A percentile compares a stretch with the other conserved stretches of the same genome.
These are phyloP conservation scores for Zootermopsis nevadensis DNA, from an alignment of 2,888 invertebrate species.

Conservation along the genomic window DNA sequence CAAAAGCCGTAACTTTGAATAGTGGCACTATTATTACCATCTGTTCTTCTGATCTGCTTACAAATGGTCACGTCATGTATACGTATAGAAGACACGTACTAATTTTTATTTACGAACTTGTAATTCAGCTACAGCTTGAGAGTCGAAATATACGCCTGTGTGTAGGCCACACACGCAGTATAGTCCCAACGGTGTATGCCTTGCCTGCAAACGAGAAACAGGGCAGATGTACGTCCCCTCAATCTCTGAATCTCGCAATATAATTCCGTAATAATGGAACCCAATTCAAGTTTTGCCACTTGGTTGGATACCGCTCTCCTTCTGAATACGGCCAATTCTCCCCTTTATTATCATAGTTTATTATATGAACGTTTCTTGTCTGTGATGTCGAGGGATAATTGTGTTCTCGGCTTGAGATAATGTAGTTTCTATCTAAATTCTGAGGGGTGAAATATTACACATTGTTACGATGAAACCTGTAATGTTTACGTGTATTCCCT, in stretches of 20 bases:
- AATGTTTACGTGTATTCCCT: neutral
- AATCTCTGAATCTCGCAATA: neutral
- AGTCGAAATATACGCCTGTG: neutral
- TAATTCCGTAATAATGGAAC: constrained; percentile 2
- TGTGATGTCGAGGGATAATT: constrained; percentile 6
- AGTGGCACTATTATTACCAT: neutral
- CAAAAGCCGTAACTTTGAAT: neutral
- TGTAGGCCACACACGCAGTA: neutral
- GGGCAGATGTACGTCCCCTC: neutral
- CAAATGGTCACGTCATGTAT: neutral
- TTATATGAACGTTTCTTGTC: neutral
- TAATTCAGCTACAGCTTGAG: constrained; percentile 2
- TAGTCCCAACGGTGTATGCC: neutral
- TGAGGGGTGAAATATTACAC: constrained; percentile 33
- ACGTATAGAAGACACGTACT: neutral
- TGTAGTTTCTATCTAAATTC: constrained; percentile 4
- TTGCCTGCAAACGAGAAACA: neutral
- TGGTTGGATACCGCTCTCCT: constrained; percentile 17
- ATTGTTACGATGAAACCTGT: neutral
- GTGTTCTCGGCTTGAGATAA: neutral
- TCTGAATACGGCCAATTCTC: neutral
- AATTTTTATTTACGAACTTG: neutral
- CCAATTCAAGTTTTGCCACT: constrained; percentile 8
- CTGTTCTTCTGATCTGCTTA: neutral
- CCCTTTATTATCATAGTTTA: constrained; percentile 2